phyloP scores from a whole-genome alignment of 1,140 invertebrate genomes.

The Dryas iulia region DNA sequence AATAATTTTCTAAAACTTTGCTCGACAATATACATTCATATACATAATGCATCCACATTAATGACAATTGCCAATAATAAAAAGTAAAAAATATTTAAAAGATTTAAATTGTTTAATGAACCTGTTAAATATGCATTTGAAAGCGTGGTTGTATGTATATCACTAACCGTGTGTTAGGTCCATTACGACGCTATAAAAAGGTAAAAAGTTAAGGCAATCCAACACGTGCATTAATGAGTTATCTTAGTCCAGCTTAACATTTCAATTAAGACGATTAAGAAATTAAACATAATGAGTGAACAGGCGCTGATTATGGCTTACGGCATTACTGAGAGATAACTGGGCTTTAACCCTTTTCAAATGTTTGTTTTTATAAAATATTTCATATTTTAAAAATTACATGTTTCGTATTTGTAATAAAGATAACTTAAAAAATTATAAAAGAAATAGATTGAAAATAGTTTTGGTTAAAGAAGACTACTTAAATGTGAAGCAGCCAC shows the following conservation, averaged over 20 bases:
- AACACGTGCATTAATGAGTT: constrained; percentile 57
- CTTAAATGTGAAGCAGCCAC: constrained; percentile 28
- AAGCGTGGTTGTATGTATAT: constrained; percentile 17
- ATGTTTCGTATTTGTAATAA: too few relatives aligned
- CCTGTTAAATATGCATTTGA: neutral
- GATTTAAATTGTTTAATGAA: neutral
- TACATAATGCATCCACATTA: too few relatives aligned
- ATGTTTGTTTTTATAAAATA: constrained; percentile 7
- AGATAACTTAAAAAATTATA: too few relatives aligned
- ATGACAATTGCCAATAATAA: too few relatives aligned
- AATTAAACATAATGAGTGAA: constrained; percentile 66
- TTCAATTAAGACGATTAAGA: constrained; percentile 73
- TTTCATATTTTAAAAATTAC: neutral
- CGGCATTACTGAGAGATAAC: constrained; percentile 27
- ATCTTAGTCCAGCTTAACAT: constrained; percentile 57
- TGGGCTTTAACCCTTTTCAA: constrained; percentile 11
- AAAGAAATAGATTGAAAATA: neutral
- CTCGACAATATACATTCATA: too few relatives aligned
- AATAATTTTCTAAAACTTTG: too few relatives aligned
- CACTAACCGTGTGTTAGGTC: constrained; percentile 3
- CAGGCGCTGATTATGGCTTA: constrained; percentile 46
- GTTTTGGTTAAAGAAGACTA: constrained; percentile 2
- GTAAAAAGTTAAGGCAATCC: constrained; percentile 27
- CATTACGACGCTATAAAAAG: constrained; percentile 5
- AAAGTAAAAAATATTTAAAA: neutral